Conservation (phyloP, 2,797 vertebrate genomes). For the Pipistrellus pipistrellus region DNA sequence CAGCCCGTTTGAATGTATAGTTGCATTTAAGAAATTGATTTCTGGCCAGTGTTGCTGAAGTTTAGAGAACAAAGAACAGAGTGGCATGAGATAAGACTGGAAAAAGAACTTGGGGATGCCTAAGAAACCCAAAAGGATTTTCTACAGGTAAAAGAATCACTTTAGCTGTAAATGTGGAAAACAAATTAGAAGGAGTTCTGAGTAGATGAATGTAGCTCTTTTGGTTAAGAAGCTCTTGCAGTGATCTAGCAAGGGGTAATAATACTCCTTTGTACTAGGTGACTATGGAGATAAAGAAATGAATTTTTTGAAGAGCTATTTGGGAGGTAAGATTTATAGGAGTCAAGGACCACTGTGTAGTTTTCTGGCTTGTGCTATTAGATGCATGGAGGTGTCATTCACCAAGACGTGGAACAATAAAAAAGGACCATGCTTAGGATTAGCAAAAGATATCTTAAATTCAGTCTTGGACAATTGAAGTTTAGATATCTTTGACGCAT, state of each 20-base stretch:
- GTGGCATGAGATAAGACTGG: background rate
- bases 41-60: background rate
- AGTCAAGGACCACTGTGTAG: background rate
- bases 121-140: background rate
- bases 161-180: background rate
- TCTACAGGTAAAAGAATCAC: background rate
- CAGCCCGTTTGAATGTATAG: background rate
- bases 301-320: background rate
- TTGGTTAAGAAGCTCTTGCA: background rate
- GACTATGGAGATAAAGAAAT: background rate
- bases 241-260: background rate
- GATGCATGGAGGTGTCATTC: background rate
- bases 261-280: background rate
- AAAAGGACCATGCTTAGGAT: background rate
- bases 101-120: background rate
- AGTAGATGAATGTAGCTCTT: background rate
- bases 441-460: conserved; percentile 44
- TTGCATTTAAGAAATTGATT: conserved; percentile 18
- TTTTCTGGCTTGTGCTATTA: background rate
- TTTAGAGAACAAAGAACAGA: background rate
- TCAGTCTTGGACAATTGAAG: background rate
- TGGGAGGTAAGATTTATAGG: background rate
- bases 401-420: background rate
- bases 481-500: background rate
- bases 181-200: background rate